Base-by-base conservation (phyloP, 2,113 vertebrate species). In the Peromyscus leucopus region DNA sequence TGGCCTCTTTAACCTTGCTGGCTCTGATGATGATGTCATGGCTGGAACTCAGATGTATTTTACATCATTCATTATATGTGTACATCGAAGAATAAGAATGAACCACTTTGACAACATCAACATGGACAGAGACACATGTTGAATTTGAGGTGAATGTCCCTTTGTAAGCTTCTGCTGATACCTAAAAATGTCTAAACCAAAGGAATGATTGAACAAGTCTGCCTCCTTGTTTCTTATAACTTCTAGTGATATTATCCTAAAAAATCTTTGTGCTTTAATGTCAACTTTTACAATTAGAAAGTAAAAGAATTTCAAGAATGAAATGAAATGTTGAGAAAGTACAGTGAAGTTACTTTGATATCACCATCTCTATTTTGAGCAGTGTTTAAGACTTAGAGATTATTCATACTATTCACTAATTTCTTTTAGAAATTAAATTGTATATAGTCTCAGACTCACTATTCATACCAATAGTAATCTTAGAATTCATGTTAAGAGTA, bases 41-140 rank as follows among this genome's bases (percentile, higher is more conserved):
- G 16, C 82, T 75, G 74, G 72, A 87, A 84, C 28, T 57, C 13
- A 71, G 28, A 79, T 21, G 5, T 12, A 89, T 59, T 85, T 90
- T 96, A 15, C 80, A 65, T 93, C 67, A 78, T 19, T 91, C 24
- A 89, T 80, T 80, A 42, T 55, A 91, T 83, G 36, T n/a, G 59
- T 36, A 9, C 46, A 75, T 57, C 78, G 59, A 95, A 93, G 33
- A 94, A 57, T 95, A 93, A 88, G 89, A 96, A 87, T 46, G 26
- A 96, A 28, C 51, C 24, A 57, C 22, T 39, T 57, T 67, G 76
- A 51, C 1, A 80, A 42, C 7, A 82, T 65, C 28, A n/a, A 36
- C 16, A n/a, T 65, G 6, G 42, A 28, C 36, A 94, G 46, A 42
- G 1, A 94, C 59, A 55, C 65, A 71, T 17, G 4, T 61, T 74